Evolutionary conservation across 2,797 vertebrate genomes (phyloP).

Genomic region (Antrozous pallidus): DNA sequence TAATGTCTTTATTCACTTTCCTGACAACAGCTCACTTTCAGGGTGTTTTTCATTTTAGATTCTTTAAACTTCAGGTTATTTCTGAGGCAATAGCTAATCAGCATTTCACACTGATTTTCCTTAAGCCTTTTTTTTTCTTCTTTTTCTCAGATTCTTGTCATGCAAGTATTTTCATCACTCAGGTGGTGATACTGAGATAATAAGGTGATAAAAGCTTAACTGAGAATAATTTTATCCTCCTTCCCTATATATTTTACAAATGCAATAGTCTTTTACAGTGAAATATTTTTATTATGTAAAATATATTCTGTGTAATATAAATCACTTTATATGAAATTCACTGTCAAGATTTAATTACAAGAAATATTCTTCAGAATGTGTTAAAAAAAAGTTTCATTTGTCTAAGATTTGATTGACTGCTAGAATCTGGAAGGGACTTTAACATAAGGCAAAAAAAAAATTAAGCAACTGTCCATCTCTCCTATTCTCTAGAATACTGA

Average conservation of each 20-base stretch:
- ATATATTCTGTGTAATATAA: not conserved
- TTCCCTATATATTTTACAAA: not conserved
- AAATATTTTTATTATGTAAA: not conserved
- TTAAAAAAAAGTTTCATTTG: not conserved
- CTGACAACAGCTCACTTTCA: not conserved
- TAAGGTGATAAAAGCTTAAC: not conserved
- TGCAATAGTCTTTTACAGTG: not conserved
- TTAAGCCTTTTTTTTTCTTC: not conserved
- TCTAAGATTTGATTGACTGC: not conserved
- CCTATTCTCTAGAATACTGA: not conserved
- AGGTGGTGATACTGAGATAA: not conserved
- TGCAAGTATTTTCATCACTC: not conserved
- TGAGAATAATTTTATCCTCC: not conserved
- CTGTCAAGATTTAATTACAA: not conserved
- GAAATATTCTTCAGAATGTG: not conserved
- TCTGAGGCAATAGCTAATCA: not conserved
- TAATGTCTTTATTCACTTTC: not conserved
- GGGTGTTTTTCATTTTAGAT: not conserved
- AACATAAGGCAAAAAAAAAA: not conserved
- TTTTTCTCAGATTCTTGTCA: not conserved
- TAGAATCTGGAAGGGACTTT: not conserved
- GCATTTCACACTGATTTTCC: not conserved
- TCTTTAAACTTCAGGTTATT: not conserved
- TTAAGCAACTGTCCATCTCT: not conserved
- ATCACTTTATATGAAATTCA: not conserved